Evolutionary conservation across 1,140 invertebrate genomes (phyloP).

Genomic region (Magallana angulata): DNA sequence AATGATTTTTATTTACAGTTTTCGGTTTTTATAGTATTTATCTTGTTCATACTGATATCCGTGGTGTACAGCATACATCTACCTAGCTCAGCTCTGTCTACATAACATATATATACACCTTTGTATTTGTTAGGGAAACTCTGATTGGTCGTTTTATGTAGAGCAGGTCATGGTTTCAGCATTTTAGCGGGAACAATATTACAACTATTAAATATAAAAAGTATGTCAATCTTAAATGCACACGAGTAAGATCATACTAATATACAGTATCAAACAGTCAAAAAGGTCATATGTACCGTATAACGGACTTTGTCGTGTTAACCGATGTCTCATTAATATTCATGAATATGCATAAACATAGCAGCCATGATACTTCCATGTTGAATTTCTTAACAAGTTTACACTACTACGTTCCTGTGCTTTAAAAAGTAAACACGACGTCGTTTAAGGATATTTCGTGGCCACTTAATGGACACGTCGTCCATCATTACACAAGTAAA

Average conservation of each 20-base stretch:
- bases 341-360: conserved; percentile 67
- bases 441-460: conserved; percentile 66
- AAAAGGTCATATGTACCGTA: neutral
- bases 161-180: conserved; percentile 2
- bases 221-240: too few species aligned
- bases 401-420: conserved; percentile 49
- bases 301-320: neutral
- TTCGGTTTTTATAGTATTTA: too few species aligned
- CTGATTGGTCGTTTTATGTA: conserved; percentile 28
- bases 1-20: too few species aligned
- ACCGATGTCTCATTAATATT: conserved; percentile 66
- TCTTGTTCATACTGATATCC: too few species aligned
- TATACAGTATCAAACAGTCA: neutral
- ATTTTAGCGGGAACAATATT: neutral
- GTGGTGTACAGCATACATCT: too few species aligned
- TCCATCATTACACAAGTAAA: conserved; percentile 98
- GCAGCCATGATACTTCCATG: conserved; percentile 57
- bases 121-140: neutral
- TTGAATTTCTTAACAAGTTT: conserved; percentile 61
- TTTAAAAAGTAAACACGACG: conserved; percentile 69
- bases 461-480: conserved; percentile 95
- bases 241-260: too few species aligned
- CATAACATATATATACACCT: neutral
- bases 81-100: too few species aligned
- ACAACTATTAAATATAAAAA: too few species aligned